A percentile compares a stretch with the other conserved stretches of the same genome.
Conservation (phyloP, 2,113 vertebrate species). For the Capreolus pygargus region DNA sequence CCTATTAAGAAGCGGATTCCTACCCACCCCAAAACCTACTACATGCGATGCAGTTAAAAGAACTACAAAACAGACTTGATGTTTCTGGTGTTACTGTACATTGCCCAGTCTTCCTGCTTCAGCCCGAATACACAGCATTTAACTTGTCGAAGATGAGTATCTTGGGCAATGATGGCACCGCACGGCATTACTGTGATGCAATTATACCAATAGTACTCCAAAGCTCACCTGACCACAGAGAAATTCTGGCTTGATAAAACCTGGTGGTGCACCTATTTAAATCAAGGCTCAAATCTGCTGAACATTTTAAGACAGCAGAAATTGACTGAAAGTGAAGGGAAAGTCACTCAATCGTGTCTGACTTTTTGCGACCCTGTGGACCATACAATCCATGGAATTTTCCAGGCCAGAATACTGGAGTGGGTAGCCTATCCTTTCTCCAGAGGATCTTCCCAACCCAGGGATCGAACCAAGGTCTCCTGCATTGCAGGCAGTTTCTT, state of each 20-base stretch:
- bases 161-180: neutral
- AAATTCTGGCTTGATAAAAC: neutral
- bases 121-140: neutral
- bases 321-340: neutral
- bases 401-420: neutral
- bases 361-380: accelerated
- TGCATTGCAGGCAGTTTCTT: neutral
- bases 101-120: neutral
- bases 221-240: neutral
- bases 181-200: neutral
- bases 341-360: accelerated
- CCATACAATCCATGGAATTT: neutral
- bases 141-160: neutral
- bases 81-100: neutral
- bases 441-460: neutral
- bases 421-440: neutral
- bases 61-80: neutral
- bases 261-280: neutral
- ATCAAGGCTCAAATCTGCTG: neutral
- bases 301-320: neutral
- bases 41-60: neutral
- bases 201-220: neutral
- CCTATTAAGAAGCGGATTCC: neutral
- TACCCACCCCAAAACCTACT: neutral
- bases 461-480: accelerated